phyloP scores from a whole-genome alignment of 2,113 vertebrate genomes.

The Egretta garzetta region DNA sequence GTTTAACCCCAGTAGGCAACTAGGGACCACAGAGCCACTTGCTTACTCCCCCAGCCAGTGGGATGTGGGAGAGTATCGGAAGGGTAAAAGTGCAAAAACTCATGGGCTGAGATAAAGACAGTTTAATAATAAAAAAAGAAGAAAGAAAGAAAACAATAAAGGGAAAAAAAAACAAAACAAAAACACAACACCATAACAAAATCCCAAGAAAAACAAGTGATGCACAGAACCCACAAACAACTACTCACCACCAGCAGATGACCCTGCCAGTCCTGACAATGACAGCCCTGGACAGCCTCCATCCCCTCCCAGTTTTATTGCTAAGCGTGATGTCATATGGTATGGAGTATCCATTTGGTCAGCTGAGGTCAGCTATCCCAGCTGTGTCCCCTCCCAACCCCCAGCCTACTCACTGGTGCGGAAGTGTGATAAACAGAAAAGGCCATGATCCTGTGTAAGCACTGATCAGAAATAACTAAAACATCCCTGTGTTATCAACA shows the following conservation, averaged over 20 bases:
- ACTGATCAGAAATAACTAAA: neutral
- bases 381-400: neutral
- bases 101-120: neutral
- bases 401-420: neutral
- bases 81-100: neutral
- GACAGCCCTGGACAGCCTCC: neutral
- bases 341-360: neutral
- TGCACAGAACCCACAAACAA: accelerated
- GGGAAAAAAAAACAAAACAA: accelerated
- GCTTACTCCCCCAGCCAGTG: accelerated
- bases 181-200: neutral
- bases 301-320: neutral
- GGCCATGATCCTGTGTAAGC: neutral
- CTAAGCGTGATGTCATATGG: accelerated
- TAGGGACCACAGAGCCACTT: neutral
- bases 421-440: neutral
- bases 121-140: neutral
- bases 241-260: accelerated
- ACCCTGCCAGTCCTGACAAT: neutral
- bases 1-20: neutral
- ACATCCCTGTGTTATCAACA: neutral
- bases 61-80: neutral
- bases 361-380: neutral
- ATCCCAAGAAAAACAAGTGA: neutral
- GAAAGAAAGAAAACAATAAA: neutral